Base-by-base conservation (phyloP, 2,797 vertebrate species). In the Onychomys torridus region DNA sequence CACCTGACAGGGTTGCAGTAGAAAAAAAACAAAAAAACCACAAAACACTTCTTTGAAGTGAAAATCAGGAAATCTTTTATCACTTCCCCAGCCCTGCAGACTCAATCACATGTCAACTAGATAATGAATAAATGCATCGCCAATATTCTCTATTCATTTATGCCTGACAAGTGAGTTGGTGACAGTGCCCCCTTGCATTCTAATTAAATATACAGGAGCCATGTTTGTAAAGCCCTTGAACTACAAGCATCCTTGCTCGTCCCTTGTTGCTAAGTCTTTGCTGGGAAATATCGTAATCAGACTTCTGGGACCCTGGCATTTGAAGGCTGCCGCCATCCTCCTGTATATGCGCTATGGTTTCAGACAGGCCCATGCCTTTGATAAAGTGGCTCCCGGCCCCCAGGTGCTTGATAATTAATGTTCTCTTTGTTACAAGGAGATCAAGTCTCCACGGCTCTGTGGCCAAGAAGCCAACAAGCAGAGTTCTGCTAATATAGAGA, bases 151-250 rank as follows among this genome's bases (percentile, higher is more conserved):
- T 91, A 40, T 89, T 97, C 97, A 96, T 96, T 94, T 94, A 85
- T 76, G 95, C 95, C 94, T 97, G 97, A 96, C 57, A 82, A 89
- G 92, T 73, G 91, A 95, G 81, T 63, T 76, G 77, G 81, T 95
- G 97, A 94, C 93, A 84, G 89, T 77, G 75, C 94, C 93, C 90
- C 94, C 78, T 81, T 77, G 43, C 87, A 49, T 84, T 85, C 95
- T 96, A 78, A 96, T 98, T 96, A 97, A 97, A 96, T 92, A 92
- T 83, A 87, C 91, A 97, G 95, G 73, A 97, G 91, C 89, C 89
- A 25, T 1, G 13, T 85, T 97, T 94, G 95, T 96, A 59, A 95
- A 90, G 87, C 82, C 97, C 97, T 97, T 96, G 96, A 97, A 95
- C 96, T 86, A 86, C 73, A 89, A 81, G 91, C 11, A 93, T 85